phyloP scores from a whole-genome alignment of 2,113 vertebrate genomes.

The Psephotus haematonotus region DNA sequence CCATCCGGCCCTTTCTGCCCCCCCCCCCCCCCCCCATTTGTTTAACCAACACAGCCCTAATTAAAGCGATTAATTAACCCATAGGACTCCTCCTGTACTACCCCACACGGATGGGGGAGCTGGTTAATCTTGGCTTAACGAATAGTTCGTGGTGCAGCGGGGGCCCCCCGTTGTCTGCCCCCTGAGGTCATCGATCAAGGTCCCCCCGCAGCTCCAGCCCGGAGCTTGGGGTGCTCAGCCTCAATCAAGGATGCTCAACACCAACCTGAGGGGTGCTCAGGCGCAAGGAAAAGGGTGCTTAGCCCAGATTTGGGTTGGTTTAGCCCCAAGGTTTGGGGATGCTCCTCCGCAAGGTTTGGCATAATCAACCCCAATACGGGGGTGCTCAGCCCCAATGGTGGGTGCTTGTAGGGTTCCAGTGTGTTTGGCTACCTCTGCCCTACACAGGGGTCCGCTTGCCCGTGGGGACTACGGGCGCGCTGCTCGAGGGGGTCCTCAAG shows the following conservation, averaged over 20 bases:
- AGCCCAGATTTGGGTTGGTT: not conserved
- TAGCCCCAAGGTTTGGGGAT: not conserved
- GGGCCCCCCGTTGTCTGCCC: not conserved
- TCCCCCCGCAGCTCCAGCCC: too few relatives aligned
- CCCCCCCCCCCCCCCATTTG: not conserved
- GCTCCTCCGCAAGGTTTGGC: not conserved
- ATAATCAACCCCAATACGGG: not conserved
- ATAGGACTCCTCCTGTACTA: not conserved
- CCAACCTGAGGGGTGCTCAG: accelerated
- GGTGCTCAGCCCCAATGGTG: not conserved
- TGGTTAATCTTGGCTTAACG: not conserved
- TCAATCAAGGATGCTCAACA: not conserved
- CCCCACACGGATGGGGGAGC: not conserved
- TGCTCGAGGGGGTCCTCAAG: accelerated
- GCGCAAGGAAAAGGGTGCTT: not conserved
- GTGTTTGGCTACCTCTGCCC: accelerated
- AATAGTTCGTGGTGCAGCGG: not conserved
- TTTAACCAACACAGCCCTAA: constrained; percentile 56
- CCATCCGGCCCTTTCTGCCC: too few relatives aligned
- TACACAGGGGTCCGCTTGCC: not conserved
- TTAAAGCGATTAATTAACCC: constrained; percentile 44
- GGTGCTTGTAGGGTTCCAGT: too few relatives aligned
- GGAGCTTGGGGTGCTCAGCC: not conserved
- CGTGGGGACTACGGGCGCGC: not conserved
- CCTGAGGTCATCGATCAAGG: not conserved